Percentiles rank a stretch among this genome's conserved stretches.
Conservation (phyloP, 2,888 invertebrate species). For the Oithona nana region DNA sequence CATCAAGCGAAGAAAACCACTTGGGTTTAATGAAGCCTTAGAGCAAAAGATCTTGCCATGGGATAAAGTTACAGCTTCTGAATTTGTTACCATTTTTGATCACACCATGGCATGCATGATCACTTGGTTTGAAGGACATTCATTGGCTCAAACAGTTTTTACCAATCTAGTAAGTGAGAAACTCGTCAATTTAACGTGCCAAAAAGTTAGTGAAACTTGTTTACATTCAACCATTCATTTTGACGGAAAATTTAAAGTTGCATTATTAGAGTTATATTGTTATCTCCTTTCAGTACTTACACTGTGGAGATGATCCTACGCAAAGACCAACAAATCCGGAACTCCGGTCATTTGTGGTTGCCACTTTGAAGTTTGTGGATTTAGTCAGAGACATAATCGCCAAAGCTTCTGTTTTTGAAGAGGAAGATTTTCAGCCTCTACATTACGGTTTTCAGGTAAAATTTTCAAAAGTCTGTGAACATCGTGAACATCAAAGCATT, state of each 20-base stretch:
- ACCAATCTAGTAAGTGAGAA: conserved; percentile 45
- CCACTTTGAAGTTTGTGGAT: conserved; percentile 70
- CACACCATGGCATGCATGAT: conserved; percentile 80
- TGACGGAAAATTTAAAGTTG: no score
- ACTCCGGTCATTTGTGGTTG: conserved; percentile 64
- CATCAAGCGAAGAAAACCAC: not conserved
- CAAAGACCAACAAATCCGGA: conserved; percentile 36
- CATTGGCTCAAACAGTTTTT: conserved; percentile 87
- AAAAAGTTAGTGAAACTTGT: no score
- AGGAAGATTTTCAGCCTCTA: conserved; percentile 90
- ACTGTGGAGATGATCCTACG: not conserved
- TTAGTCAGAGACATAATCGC: conserved; percentile 63
- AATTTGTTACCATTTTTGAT: conserved; percentile 73
- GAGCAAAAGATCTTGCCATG: conserved; percentile 26
- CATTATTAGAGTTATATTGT: not conserved
- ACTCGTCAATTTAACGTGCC: no score
- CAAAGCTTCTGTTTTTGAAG: conserved; percentile 68
- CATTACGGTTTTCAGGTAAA: conserved; percentile 48
- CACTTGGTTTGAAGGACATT: conserved; percentile 93
- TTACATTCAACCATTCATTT: no score
- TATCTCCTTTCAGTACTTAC: not conserved
- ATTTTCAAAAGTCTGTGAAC: not conserved
- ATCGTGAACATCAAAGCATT: no score
- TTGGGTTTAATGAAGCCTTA: not conserved
- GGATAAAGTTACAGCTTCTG: conserved; percentile 51